Percentiles rank a stretch among this genome's conserved stretches.
Conservation (phyloP, 2,113 vertebrate species). For the Poeciliopsis turrubarensis region DNA sequence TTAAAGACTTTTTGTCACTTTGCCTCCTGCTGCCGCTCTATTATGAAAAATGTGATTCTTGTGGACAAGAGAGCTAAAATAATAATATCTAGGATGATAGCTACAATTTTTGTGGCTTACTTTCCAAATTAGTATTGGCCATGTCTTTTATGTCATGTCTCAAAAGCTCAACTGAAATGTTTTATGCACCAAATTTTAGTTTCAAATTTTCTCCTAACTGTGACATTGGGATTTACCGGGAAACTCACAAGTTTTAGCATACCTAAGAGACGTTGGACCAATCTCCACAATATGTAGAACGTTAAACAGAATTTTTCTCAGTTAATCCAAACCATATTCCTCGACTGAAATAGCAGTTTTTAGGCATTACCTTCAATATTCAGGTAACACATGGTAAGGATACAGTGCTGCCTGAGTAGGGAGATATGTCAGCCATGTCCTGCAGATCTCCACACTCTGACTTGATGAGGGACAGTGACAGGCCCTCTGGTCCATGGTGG, state of each 20-base stretch:
- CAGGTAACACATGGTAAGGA: constrained; percentile 81
- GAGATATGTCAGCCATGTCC: constrained; percentile 97
- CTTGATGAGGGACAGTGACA: constrained; percentile 98
- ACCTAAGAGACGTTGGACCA: background rate
- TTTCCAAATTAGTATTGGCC: background rate
- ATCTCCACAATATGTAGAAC: too few relatives aligned
- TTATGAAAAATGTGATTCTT: constrained; percentile 33
- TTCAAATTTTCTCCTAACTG: background rate
- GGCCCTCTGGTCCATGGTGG: constrained; percentile 89
- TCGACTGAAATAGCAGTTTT: background rate
- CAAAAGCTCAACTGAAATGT: background rate
- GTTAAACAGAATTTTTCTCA: too few relatives aligned
- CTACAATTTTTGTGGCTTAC: background rate
- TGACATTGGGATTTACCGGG: background rate
- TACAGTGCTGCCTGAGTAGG: constrained; percentile 98
- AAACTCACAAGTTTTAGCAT: background rate
- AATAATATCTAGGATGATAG: background rate
- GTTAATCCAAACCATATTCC: too few relatives aligned
- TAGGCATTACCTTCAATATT: background rate
- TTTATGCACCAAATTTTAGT: background rate
- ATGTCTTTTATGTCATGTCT: background rate
- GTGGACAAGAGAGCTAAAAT: background rate
- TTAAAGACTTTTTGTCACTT: constrained; percentile 59
- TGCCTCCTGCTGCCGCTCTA: constrained; percentile 31
- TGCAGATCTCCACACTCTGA: constrained; percentile 98